Conservation (phyloP, 2,797 vertebrate genomes). For the Pseudochromis fuscus region DNA sequence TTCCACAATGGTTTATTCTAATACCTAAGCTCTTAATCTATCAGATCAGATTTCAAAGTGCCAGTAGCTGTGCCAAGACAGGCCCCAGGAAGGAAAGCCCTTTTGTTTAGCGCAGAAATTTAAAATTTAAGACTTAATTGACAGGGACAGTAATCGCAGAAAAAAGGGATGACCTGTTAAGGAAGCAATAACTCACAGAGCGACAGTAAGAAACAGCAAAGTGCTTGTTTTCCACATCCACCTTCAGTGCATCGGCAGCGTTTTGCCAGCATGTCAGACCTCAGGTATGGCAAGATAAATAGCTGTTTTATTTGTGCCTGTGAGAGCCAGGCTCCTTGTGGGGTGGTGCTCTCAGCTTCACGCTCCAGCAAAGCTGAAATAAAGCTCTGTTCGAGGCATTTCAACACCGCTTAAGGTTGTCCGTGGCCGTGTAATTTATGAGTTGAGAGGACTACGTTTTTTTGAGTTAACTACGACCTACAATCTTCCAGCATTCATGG, state of each 20-base stretch:
- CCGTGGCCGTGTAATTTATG: conserved; percentile 86
- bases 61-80: conserved; percentile 75
- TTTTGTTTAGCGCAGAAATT: conserved; percentile 68
- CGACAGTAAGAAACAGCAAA: conserved; percentile 66
- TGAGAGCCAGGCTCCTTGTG: conserved; percentile 79
- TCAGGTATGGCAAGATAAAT: conserved; percentile 82
- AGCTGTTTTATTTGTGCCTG: conserved; percentile 75
- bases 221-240: conserved; percentile 71
- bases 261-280: conserved; percentile 76
- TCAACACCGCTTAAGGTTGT: conserved; percentile 88
- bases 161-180: conserved; percentile 51
- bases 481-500: conserved; percentile 81
- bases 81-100: conserved; percentile 76
- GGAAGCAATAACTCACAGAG: conserved; percentile 67
- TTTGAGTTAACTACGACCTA: conserved; percentile 80
- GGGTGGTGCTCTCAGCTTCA: conserved; percentile 83
- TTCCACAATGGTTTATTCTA: conserved; percentile 81
- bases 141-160: conserved; percentile 41
- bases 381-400: conserved; percentile 87
- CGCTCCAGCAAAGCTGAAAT: conserved; percentile 85
- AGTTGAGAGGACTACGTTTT: conserved; percentile 80
- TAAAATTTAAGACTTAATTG: conserved; percentile 73
- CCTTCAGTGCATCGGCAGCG: conserved; percentile 59
- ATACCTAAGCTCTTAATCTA: conserved; percentile 82
- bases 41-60: conserved; percentile 82